These are phyloP conservation scores for Tetragonula carbonaria DNA, from an alignment of 2,888 invertebrate species.

Conservation along the genomic window DNA sequence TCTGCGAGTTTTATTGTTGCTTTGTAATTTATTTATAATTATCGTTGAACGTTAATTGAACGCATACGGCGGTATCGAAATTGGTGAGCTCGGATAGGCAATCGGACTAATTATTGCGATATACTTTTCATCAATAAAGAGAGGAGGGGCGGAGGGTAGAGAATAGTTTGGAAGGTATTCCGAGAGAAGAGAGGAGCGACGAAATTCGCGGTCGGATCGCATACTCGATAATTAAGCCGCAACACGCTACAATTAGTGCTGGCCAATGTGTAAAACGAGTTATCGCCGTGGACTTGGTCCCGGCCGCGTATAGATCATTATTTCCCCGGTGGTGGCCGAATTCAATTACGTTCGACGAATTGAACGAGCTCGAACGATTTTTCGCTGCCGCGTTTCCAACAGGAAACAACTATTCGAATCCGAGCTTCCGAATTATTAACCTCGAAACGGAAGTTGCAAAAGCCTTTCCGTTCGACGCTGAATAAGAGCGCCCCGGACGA, in stretches of 20 bases:
- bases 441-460: neutral
- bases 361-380: neutral
- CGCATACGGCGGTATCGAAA: neutral
- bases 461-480: neutral
- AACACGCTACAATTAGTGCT: slow-evolving; percentile 73
- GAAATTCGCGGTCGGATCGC: slow-evolving; percentile 44
- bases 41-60: neutral
- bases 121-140: slow-evolving; percentile 16
- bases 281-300: slow-evolving; percentile 70
- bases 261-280: slow-evolving; percentile 76
- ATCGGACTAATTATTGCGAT: neutral
- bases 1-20: neutral
- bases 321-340: slow-evolving; percentile 51
- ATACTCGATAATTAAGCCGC: slow-evolving; percentile 72
- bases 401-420: neutral
- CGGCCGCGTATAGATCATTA: slow-evolving; percentile 54
- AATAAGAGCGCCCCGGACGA: neutral
- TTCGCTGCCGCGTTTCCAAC: neutral
- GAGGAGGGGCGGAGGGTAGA: neutral
- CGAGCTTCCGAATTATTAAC: neutral
- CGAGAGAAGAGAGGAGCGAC: neutral
- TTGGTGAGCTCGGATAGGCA: neutral
- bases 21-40: neutral
- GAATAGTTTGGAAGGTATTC: slow-evolving; percentile 17
- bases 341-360: slow-evolving; percentile 56